Evolutionary conservation across 1,140 invertebrate species (phyloP).

Genomic region (Eriocheir sinensis): DNA sequence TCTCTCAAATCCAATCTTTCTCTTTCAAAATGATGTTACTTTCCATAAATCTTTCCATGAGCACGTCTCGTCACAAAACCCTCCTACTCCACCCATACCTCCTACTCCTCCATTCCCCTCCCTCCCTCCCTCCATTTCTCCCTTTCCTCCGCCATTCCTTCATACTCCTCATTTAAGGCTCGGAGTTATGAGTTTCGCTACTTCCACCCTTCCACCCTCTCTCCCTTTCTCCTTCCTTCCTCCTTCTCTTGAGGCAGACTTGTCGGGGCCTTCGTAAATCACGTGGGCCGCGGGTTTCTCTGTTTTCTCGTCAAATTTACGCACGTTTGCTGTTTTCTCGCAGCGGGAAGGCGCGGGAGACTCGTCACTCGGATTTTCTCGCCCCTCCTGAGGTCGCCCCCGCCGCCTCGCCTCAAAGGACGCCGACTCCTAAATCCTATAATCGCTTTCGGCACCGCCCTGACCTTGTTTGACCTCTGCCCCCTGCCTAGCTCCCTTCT

Average conservation of each 20-base stretch:
- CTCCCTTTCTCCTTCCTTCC: neutral
- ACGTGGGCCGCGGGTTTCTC: neutral
- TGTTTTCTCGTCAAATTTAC: conserved; percentile 12
- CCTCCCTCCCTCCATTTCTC: neutral
- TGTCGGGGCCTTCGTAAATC: neutral
- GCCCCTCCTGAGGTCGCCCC: neutral
- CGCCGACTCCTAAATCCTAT: conserved; percentile 22
- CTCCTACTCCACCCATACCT: no score
- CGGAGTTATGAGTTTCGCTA: neutral
- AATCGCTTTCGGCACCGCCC: neutral
- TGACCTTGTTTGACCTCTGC: neutral
- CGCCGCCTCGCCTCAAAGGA: neutral
- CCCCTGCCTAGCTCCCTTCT: neutral
- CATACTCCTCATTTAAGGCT: neutral
- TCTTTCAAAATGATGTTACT: no score
- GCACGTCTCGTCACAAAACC: no score
- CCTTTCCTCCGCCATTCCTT: no score
- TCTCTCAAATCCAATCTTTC: no score
- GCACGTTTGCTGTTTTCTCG: neutral
- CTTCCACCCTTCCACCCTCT: neutral
- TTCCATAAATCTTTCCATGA: no score
- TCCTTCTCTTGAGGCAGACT: neutral
- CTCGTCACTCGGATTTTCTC: neutral
- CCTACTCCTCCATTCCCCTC: no score
- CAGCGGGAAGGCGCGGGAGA: neutral